Base-by-base conservation (phyloP, 1,140 invertebrate species). In the Varroa destructor region DNA sequence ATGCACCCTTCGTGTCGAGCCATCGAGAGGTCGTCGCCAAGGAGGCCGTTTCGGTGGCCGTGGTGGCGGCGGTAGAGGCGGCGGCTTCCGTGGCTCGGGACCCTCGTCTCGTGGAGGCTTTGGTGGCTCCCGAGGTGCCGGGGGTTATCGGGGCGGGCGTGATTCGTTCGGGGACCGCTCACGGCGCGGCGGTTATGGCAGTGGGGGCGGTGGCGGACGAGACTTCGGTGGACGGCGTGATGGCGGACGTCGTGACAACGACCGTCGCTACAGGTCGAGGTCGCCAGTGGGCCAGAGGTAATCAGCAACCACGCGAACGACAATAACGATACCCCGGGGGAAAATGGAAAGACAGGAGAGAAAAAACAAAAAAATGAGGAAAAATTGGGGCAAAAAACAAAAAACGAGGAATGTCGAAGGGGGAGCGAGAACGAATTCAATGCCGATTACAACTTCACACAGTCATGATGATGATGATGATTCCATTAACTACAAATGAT, bases 1-100 rank as follows among this genome's bases (percentile, higher is more conserved):
- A 6, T 71, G 73, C 40, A 74, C 74, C 43, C 73, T 77, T 3
- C 54, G 76, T 58, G 76, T 76, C n/a, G 76, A 77, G 67, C 73
- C 76, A 5, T 75, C 75, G 10, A 70, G 75, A 14, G 75, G 74
- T 36, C 71, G 75, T 8, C 56, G 73, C 37, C 72, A 73, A 6
- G 70, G 74, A 43, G 71, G 74, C 12, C 67, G 74, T 14, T 67
- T 72, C 14, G 71, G 75, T 43, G 71, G 75, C 37, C 57, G 75
- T 25, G 51, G 73, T 5, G 57, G 73, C 40, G 71, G 73, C 43
- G 57, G 72, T 12, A 43, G 71, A 8, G 55, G 72, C 5, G 5
- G 55, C 55, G 61, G 61, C 46, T 67, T 40, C 61, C 61, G 61
- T 12, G 61, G 61, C 37, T 40, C 40, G 12, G 46, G 46, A 8